Evolutionary conservation across 2,113 vertebrate species (phyloP).

Genomic region (Eurypyga helias): DNA sequence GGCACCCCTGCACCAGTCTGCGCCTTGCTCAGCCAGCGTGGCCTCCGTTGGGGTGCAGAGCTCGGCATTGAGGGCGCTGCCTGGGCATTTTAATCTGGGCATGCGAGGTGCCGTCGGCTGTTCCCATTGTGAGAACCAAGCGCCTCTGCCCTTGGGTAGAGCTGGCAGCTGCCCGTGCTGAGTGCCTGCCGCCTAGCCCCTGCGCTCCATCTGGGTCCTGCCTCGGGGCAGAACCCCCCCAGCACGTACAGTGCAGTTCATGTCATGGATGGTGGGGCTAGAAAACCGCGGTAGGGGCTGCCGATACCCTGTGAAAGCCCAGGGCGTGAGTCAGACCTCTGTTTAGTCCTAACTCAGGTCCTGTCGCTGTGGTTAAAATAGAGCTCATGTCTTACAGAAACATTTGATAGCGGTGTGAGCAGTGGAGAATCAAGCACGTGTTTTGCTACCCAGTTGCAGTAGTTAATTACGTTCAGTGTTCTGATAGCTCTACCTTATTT

Average conservation of each 20-base stretch:
- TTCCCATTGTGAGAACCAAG: rapidly evolving
- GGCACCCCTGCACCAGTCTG: neutral
- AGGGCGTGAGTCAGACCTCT: neutral
- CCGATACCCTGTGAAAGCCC: neutral
- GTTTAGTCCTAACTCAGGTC: neutral
- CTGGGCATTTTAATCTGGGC: rapidly evolving
- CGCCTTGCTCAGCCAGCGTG: too few species aligned
- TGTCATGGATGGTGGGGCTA: neutral
- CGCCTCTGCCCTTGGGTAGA: neutral
- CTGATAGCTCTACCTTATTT: neutral
- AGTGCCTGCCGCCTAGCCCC: neutral
- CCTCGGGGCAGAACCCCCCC: neutral
- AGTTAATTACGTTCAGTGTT: neutral
- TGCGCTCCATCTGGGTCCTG: rapidly evolving
- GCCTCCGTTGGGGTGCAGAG: neutral
- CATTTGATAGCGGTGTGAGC: rapidly evolving
- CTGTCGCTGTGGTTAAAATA: neutral
- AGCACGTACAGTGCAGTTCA: rapidly evolving
- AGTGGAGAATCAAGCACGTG: neutral
- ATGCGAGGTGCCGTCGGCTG: rapidly evolving
- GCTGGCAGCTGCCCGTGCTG: rapidly evolving
- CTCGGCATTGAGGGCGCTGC: neutral
- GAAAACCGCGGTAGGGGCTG: neutral
- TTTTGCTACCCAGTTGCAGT: neutral
- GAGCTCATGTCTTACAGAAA: neutral